Conservation (phyloP, 2,797 vertebrate species). For the Sebastes glaucus region DNA sequence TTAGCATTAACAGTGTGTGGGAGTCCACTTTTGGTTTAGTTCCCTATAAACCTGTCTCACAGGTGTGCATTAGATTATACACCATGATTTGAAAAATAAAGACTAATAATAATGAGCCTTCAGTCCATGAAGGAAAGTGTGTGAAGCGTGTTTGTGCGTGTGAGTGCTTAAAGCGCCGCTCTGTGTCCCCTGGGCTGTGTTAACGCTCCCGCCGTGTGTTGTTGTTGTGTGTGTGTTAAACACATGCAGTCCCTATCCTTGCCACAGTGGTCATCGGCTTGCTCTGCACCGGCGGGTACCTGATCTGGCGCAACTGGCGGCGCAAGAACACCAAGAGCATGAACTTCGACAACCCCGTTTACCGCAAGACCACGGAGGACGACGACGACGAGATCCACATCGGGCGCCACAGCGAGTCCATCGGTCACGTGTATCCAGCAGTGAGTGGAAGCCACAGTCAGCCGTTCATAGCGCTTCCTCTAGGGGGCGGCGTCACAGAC, state of each 20-base stretch:
- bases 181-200: constrained; percentile 85
- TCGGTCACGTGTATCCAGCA: constrained; percentile 96
- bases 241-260: constrained; percentile 89
- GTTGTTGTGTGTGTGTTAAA: constrained; percentile 86
- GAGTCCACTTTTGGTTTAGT: neutral
- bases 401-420: constrained; percentile 89
- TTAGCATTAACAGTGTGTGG: neutral
- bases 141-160: constrained; percentile 31
- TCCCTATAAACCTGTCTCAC: neutral
- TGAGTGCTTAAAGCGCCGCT: constrained; percentile 79
- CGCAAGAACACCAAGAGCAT: constrained; percentile 99
- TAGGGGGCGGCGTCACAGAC: constrained; percentile 82
- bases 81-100: neutral
- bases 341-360: constrained; percentile 99
- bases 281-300: constrained; percentile 92
- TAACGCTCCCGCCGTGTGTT: constrained; percentile 86
- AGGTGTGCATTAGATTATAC: neutral
- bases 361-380: constrained; percentile 94
- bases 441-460: constrained; percentile 89
- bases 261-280: constrained; percentile 92
- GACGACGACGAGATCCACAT: constrained; percentile 98
- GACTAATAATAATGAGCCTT: constrained; percentile 56
- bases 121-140: neutral
- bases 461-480: constrained; percentile 84
- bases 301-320: constrained; percentile 99